Evolutionary conservation across 2,113 vertebrate genomes (phyloP), one percentile per base, ranked within the genome.

Genomic region (Neodontobutis hainanensis): DNA sequence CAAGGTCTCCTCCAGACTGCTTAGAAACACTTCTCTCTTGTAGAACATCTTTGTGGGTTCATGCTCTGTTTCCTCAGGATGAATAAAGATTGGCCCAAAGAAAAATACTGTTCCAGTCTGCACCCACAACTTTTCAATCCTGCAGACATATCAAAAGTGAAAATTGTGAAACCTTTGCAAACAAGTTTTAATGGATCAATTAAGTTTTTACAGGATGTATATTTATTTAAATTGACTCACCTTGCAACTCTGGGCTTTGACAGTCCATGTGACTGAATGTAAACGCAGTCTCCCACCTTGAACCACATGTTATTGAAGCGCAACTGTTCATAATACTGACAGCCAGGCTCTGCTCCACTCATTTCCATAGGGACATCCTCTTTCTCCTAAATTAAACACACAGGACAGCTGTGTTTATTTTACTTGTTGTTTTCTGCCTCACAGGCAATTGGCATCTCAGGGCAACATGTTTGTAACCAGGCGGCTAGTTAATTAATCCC

Each of bases 41-140:
- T 99, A 99, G 85, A 99, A 99, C 97, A 99, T 99, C 91, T 97
- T 99, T 35, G 97, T 99, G 72, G 97, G 97, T 52, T 99, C 97
- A 45, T 99, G 97, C 65, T 96, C 96, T 0, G 97, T 99, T 83
- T 99, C 97, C 79, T 98, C 97, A 6, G 97, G 97, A 66, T 97
- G 95, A 80, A 99, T 96, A 73, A 99, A 99, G 73, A 99, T 96
- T 4, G 97, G 97, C 49, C 97, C 97, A 81, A 97, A 99, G 85
- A 99, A 98, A 88, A 95, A 96, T 0, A 93, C 91, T 3, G 94
- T 92, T 88, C 95, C 96, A 79, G 96, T 95, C 75, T 95, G 92
- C 53, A 96, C 90, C 97, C 97, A 99, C 88, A 99, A 94, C 84
- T 98, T 99, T 78, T 99, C 97, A 63, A 94, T 83, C 85, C 93